Conservation (phyloP, 2,113 vertebrate genomes). For the Eulacestoma nigropectus region DNA sequence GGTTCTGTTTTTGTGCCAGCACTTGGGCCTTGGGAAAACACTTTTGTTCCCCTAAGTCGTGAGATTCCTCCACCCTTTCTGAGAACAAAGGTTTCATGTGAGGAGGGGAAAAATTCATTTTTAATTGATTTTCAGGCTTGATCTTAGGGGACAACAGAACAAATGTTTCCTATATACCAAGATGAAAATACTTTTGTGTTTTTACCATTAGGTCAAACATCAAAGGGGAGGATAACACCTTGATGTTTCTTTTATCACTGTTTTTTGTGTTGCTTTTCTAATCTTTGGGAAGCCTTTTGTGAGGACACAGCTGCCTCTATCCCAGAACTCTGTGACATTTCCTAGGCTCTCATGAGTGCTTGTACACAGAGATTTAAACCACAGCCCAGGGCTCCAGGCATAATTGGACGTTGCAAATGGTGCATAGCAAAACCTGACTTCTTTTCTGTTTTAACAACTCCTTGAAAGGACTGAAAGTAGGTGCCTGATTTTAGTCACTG, state of each 20-base stretch:
- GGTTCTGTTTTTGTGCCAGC: not conserved
- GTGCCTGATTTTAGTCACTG: not conserved
- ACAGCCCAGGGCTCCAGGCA: not conserved
- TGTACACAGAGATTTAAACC: not conserved
- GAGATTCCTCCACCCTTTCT: not conserved
- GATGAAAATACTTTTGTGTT: not conserved
- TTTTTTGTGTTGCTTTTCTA: not conserved
- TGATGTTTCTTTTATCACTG: not conserved
- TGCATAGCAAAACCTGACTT: not conserved
- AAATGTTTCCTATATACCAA: not conserved
- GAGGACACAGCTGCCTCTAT: not conserved
- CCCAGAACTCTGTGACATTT: not conserved
- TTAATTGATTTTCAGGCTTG: not conserved
- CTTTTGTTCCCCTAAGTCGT: rapidly evolving
- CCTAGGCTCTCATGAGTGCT: not conserved
- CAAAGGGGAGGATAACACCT: not conserved
- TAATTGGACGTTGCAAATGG: not conserved
- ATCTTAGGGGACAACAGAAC: not conserved
- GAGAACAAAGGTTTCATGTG: not conserved
- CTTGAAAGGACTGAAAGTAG: not conserved
- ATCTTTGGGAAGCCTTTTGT: not conserved
- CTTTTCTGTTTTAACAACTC: not conserved
- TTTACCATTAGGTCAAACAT: not conserved
- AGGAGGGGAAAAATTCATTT: not conserved
- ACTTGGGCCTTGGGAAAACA: not conserved